Evolutionary conservation across 1,140 invertebrate genomes (phyloP), one percentile per base, ranked within the genome.

Genomic region (Sipha flava): DNA sequence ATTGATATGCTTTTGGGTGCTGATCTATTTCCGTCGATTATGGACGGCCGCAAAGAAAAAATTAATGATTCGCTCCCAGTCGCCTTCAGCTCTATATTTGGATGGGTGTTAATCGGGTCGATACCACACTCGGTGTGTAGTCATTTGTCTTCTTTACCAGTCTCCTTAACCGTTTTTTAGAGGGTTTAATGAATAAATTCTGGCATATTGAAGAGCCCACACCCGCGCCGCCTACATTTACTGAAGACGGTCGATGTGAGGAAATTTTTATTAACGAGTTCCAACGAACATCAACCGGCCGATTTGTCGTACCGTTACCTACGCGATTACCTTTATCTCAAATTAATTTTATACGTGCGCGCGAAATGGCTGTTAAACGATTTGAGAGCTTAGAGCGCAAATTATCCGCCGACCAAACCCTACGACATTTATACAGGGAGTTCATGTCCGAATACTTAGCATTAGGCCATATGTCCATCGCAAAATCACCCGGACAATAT

Each of bases 401-500:
- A 14, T 12, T 29, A 4, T 31, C 23, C 0, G 5, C 26, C 14
- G 29, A 59, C 16, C 57, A 23, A 1, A 26, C 14, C 1, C 16
- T 59, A 31, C 7, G 4, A 16, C 5, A 14, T 0, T 21, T 40
- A 26, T 85, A 85, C 64, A 12, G 62, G 5, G 43, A 82, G 16
- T 84, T 85, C 49, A 84, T 85, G 82, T 57, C 80, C n/a, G 84
- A 84, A 75, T 84, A 85, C 79, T 9, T 80, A 43, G 62, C 79
- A 0, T 37, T 82, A 31, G 80, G 82, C 9, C 83, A 84, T 77
- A 84, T 85, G 83, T 49, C 62, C 2, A 7, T 66, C 2, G 29
- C 57, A 1, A 16, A 59, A 29, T 4, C 3, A 2, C 9, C 23
- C 16, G 62, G 29, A 47, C 21, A 21, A n/a, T 83, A 82, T 66